Evolutionary conservation across 2,113 vertebrate genomes (phyloP).

Genomic region (Spea bombifrons): DNA sequence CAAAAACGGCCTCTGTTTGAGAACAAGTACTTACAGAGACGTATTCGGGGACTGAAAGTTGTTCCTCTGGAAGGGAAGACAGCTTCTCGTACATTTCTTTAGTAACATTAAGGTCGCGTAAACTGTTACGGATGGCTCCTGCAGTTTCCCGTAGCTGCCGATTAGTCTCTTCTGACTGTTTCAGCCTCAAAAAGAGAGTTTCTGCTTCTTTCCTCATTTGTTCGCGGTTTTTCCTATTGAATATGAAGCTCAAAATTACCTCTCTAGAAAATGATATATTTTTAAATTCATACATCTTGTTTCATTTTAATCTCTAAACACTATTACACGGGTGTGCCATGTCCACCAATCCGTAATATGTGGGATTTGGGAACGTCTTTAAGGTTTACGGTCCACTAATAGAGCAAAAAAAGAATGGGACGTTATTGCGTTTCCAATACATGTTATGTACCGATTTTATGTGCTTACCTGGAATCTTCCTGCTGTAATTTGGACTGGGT

Average conservation of each 20-base stretch:
- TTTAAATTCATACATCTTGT: too few species aligned
- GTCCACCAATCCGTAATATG: too few species aligned
- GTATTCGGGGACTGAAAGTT: slow-evolving; percentile 88
- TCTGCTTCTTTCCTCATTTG: slow-evolving; percentile 95
- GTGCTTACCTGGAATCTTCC: slow-evolving; percentile 84
- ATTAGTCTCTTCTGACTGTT: slow-evolving; percentile 91
- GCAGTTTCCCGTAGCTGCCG: slow-evolving; percentile 81
- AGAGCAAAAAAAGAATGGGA: too few species aligned
- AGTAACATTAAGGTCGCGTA: slow-evolving; percentile 84
- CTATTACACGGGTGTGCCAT: too few species aligned
- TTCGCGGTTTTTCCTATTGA: slow-evolving; percentile 82
- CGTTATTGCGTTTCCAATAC: too few species aligned
- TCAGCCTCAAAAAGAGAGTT: slow-evolving; percentile 82
- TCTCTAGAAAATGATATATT: too few species aligned
- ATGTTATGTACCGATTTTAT: too few species aligned
- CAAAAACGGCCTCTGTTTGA: too few species aligned
- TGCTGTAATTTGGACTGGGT: slow-evolving; percentile 86
- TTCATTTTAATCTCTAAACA: too few species aligned
- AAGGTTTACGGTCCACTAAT: too few species aligned
- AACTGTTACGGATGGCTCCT: slow-evolving; percentile 80
- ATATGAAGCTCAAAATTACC: background rate
- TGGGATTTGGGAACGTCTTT: too few species aligned
- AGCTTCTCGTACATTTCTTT: slow-evolving; percentile 80
- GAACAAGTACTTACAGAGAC: slow-evolving; percentile 83
- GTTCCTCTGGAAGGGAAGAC: slow-evolving; percentile 79